Evolutionary conservation across 2,888 invertebrate genomes (phyloP).

Genomic region (Drosophila picticornis): DNA sequence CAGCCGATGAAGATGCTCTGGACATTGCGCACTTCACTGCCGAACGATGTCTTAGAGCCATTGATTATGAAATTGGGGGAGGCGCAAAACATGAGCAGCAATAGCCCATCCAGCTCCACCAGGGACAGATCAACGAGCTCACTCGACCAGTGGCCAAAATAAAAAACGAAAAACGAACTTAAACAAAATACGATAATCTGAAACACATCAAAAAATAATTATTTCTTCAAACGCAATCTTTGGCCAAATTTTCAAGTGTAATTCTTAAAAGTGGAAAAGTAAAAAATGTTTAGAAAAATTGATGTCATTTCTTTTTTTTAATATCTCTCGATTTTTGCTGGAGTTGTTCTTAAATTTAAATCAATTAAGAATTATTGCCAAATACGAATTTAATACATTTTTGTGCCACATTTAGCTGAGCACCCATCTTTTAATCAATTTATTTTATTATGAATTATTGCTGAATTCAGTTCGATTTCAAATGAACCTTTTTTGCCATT

Average conservation of each 20-base stretch:
- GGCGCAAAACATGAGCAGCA: slow-evolving; percentile 2
- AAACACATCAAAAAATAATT: not conserved
- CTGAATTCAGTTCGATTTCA: not conserved
- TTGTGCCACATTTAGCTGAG: not conserved
- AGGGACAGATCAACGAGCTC: slow-evolving; percentile 11
- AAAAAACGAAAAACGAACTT: fast-evolving
- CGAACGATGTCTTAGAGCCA: slow-evolving; percentile 7
- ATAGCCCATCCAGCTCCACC: slow-evolving; percentile 6
- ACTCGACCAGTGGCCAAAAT: not conserved
- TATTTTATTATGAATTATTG: not conserved
- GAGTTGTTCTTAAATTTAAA: not conserved
- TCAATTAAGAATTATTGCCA: not conserved
- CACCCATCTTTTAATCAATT: not conserved
- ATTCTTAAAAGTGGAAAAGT: not conserved
- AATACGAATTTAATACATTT: not conserved
- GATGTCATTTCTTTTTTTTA: too few relatives aligned
- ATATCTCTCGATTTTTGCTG: too few relatives aligned
- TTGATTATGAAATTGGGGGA: slow-evolving; percentile 22
- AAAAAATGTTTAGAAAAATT: not conserved
- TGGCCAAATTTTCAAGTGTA: not conserved
- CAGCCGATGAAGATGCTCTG: slow-evolving; percentile 23
- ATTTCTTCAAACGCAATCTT: not conserved
- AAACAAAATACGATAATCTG: not conserved
- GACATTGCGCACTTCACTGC: slow-evolving; percentile 19
- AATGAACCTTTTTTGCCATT: not conserved